phyloP scores from a whole-genome alignment of 2,888 invertebrate genomes.

The Hirudinaria manillensis region DNA sequence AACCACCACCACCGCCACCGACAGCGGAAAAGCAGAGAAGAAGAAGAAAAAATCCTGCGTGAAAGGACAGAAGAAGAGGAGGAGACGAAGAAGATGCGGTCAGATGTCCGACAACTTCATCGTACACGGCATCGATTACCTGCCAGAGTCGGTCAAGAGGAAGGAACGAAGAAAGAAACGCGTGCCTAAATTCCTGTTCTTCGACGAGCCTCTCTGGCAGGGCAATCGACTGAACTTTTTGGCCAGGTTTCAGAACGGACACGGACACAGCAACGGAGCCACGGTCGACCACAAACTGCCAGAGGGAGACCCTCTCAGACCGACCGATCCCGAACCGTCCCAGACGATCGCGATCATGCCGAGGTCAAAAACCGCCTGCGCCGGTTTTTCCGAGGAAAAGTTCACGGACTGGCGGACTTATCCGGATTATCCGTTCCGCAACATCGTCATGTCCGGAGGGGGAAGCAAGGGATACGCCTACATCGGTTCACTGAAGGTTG shows the following conservation, averaged over 20 bases:
- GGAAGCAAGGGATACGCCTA: constrained; percentile 40
- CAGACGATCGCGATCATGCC: background rate
- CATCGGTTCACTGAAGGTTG: constrained; percentile 40
- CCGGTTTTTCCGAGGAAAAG: constrained; percentile 15
- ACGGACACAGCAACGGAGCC: background rate
- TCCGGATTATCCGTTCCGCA: constrained; percentile 35
- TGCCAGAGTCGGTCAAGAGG: constrained; percentile 31
- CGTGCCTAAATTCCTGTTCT: constrained; percentile 24
- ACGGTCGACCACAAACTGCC: background rate
- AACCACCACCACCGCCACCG: too few relatives aligned
- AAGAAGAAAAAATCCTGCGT: too few relatives aligned
- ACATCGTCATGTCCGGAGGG: constrained; percentile 40
- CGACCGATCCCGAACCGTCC: background rate
- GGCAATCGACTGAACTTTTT: background rate
- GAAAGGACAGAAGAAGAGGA: background rate
- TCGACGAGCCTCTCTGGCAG: constrained; percentile 23
- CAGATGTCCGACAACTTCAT: constrained; percentile 27
- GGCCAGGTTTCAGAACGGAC: constrained; percentile 6
- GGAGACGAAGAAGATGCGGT: background rate
- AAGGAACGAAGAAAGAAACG: constrained; percentile 26
- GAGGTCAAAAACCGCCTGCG: constrained; percentile 8
- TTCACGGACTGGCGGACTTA: constrained; percentile 23
- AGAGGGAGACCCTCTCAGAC: background rate
- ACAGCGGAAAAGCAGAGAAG: too few relatives aligned
- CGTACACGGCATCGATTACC: constrained; percentile 32